phyloP scores from a whole-genome alignment of 2,797 vertebrate genomes.

The Takifugu ocellatus region DNA sequence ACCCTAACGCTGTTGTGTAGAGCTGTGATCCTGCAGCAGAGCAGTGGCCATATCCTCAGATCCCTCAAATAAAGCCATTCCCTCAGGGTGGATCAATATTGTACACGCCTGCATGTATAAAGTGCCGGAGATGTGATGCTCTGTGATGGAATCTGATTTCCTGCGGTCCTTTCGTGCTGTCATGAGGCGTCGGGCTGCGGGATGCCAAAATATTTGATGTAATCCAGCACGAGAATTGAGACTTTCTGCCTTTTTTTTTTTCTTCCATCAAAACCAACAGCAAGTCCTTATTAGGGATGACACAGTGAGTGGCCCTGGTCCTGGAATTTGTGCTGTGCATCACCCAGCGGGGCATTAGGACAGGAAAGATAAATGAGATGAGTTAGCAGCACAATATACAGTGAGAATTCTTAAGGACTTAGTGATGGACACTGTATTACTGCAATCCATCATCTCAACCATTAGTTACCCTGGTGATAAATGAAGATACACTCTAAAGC shows the following conservation, averaged over 20 bases:
- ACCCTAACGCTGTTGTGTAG: neutral
- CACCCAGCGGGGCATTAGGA: conserved; percentile 31
- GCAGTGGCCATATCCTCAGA: neutral
- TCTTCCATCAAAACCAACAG: conserved; percentile 24
- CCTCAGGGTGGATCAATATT: conserved; percentile 2
- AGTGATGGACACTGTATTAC: conserved; percentile 51
- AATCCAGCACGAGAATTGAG: neutral
- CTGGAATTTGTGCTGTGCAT: conserved; percentile 24
- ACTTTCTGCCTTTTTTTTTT: neutral
- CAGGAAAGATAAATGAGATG: conserved; percentile 45
- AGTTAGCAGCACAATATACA: conserved; percentile 45
- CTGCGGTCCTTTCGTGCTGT: conserved; percentile 11
- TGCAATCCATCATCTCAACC: conserved; percentile 53
- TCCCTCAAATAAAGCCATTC: neutral
- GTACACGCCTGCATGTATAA: neutral
- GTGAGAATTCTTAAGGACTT: conserved; percentile 46
- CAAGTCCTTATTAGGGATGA: conserved; percentile 31
- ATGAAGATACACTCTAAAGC: conserved; percentile 35
- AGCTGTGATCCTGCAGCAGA: neutral
- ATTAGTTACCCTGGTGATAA: conserved; percentile 49
- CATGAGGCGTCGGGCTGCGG: conserved; percentile 6
- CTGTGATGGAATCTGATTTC: neutral
- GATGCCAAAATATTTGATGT: conserved; percentile 13
- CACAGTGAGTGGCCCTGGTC: conserved; percentile 23
- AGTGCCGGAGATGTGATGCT: conserved; percentile 4